A percentile compares a stretch with the other conserved stretches of the same genome.
phyloP scores from a whole-genome alignment of 2,113 vertebrate species.

The Arvicanthis niloticus region DNA sequence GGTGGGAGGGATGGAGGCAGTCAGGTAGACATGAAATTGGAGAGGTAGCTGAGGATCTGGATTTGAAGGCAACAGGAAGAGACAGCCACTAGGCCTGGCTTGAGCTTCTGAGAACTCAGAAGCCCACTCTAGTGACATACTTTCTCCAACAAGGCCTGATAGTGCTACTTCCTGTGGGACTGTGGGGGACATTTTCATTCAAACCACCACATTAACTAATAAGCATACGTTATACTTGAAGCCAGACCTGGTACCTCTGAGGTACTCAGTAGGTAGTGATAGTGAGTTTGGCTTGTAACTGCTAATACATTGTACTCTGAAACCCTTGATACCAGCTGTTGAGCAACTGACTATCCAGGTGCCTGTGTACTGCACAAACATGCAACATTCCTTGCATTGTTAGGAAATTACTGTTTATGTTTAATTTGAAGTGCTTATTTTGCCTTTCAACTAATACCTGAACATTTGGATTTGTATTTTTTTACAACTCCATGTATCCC shows the following conservation, averaged over 20 bases:
- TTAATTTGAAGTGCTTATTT: constrained; percentile 48
- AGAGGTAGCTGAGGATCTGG: not conserved
- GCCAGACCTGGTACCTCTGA: not conserved
- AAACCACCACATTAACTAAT: not conserved
- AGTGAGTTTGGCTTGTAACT: not conserved
- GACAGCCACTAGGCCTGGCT: not conserved
- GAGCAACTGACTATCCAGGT: not conserved
- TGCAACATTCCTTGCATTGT: constrained; percentile 14
- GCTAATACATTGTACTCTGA: not conserved
- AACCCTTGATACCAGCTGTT: not conserved
- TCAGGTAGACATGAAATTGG: not conserved
- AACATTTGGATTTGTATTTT: constrained; percentile 21
- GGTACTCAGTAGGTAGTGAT: not conserved
- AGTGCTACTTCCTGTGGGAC: not conserved
- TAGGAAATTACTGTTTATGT: constrained; percentile 9
- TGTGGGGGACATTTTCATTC: not conserved
- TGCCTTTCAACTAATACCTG: not conserved
- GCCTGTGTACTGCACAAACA: not conserved
- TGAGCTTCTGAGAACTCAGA: not conserved
- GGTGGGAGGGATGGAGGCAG: not conserved
- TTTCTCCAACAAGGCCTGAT: not conserved
- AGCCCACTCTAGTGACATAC: not conserved
- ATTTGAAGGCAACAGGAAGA: not conserved
- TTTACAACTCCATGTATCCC: constrained; percentile 45
- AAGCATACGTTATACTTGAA: not conserved